A percentile compares a stretch with the other conserved stretches of the same genome.
Evolutionary conservation across 2,113 vertebrate species (phyloP).

Genomic region (Ameiurus melas): DNA sequence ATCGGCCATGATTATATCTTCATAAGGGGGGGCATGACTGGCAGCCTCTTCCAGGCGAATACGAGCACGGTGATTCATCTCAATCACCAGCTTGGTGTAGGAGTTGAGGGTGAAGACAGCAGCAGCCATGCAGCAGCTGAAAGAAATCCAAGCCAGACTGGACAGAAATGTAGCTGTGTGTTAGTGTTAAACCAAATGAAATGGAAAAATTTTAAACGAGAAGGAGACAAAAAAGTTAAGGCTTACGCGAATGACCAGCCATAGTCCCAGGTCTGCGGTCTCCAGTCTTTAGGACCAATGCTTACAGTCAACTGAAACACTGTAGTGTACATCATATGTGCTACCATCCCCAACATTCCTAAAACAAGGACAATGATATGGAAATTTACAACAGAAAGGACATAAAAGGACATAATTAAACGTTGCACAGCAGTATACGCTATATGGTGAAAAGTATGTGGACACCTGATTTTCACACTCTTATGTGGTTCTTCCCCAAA

Average conservation of each 20-base stretch:
- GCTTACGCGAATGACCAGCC: conserved; percentile 76
- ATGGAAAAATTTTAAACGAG: not conserved
- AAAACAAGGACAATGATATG: not conserved
- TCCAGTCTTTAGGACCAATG: conserved; percentile 84
- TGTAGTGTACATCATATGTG: conserved; percentile 86
- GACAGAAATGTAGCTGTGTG: not conserved
- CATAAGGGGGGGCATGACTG: conserved; percentile 69
- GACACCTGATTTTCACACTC: not conserved
- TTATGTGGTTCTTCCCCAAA: not conserved
- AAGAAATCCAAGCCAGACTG: conserved; percentile 83
- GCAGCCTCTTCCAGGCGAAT: conserved; percentile 70
- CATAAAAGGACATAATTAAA: not conserved
- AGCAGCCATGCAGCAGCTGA: conserved; percentile 82
- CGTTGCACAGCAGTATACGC: not conserved
- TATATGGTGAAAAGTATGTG: not conserved
- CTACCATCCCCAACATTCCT: conserved; percentile 82
- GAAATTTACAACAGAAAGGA: not conserved
- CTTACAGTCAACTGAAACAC: conserved; percentile 86
- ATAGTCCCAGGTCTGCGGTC: conserved; percentile 83
- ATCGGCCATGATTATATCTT: conserved; percentile 66
- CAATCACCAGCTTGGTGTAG: conserved; percentile 81
- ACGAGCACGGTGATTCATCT: conserved; percentile 74
- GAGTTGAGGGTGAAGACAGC: conserved; percentile 81
- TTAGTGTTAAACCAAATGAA: not conserved
- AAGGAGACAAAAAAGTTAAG: not conserved